Conservation (phyloP, 2,888 invertebrate genomes). For the Standfussiana lucernea region DNA sequence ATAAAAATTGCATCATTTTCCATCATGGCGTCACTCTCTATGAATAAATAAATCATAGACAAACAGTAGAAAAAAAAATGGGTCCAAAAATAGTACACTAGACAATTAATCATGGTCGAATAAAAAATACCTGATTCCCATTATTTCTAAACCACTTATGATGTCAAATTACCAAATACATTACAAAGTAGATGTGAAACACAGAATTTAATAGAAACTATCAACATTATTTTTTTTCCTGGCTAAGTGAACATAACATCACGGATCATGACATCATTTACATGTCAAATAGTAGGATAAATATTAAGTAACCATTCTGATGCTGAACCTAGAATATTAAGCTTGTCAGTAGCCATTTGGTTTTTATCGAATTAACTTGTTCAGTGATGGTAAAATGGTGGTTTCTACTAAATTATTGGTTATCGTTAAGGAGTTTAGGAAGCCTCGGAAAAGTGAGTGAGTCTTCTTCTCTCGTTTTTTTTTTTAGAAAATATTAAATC, state of each 20-base stretch:
- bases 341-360: constrained; percentile 67
- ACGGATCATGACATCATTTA: constrained; percentile 78
- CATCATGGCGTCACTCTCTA: constrained; percentile 12
- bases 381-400: constrained; percentile 70
- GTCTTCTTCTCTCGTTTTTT: constrained; percentile 49
- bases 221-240: constrained; percentile 68
- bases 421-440: constrained; percentile 71
- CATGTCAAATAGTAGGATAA: constrained; percentile 73
- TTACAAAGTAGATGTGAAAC: constrained; percentile 53
- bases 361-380: constrained; percentile 60
- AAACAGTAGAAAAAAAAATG: neutral
- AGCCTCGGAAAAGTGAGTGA: constrained; percentile 77
- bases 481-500: too few species aligned
- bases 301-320: constrained; percentile 65
- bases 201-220: constrained; percentile 57
- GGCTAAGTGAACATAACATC: constrained; percentile 69
- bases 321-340: constrained; percentile 53
- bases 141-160: constrained; percentile 22
- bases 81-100: constrained; percentile 27
- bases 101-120: neutral
- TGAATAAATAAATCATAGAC: neutral
- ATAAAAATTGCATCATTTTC: constrained; percentile 1
- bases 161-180: constrained; percentile 51
- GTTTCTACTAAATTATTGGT: constrained; percentile 73
- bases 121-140: neutral